Base-by-base conservation (phyloP, 1,140 invertebrate species). In the Oscheius sp. region DNA sequence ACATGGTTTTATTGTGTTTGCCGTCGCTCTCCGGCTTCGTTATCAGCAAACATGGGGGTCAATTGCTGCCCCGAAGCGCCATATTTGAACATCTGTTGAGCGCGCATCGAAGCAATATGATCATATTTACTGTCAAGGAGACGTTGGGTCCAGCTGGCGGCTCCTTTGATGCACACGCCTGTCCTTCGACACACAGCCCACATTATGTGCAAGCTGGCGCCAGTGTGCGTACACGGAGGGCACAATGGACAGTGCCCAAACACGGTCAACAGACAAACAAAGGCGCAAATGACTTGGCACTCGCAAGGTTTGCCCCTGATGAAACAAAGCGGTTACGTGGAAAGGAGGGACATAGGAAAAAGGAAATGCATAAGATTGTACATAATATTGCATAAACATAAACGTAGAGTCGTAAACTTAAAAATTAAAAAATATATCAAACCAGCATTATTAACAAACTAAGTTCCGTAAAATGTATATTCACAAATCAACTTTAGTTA, bases 41-140 rank as follows among this genome's bases (percentile, higher is more conserved):
- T 55, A 55, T 55, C 49, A 55, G 49, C 23, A 55, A 55, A 55
- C 49, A 55, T 7, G 4, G 28, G 49, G 49, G 49, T 55, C 49
- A 55, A 23, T 55, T 55, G 49, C 7, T 55, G 49, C 23, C 49
- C 49, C 23, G 49, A 23, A 55, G 49, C 49, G 23, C 49, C 49
- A 23, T 55, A 7, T 13, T 55, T 55, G 49, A 55, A 55, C 49
- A 55, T 55, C 49, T 55, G 49, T 55, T 55, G 49, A 55, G 49
- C 7, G 28, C 38, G n/a, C 7, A 42, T 55, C 28, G 15, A 26
- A n/a, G 49, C 49, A 55, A 55, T 55, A 55, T 7, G 49, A 55
- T 55, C 49, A 55, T 55, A 55, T 55, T 55, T 55, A 55, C 49
- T 55, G 28, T 55, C 49, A 42, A 10, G 38, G 38, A 55, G 49